These are phyloP conservation scores for Caenorhabditis remanei DNA, from an alignment of 1,140 invertebrate species.

Conservation along the genomic window DNA sequence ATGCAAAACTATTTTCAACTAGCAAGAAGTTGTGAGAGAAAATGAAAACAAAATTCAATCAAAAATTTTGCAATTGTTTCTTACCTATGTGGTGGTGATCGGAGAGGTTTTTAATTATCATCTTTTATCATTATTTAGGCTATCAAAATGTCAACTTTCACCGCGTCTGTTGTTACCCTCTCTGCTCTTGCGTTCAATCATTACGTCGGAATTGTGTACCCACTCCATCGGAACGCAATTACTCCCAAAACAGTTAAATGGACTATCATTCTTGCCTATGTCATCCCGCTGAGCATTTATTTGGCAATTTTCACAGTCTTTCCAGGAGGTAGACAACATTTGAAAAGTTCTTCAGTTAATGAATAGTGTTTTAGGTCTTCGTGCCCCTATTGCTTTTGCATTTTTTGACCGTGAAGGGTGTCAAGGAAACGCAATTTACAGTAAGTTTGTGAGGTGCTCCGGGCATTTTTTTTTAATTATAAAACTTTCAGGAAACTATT, in stretches of 20 bases:
- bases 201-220: constrained; percentile 72
- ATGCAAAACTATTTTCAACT: too few species aligned
- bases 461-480: constrained; percentile 55
- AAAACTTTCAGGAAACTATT: constrained; percentile 21
- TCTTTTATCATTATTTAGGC: too few species aligned
- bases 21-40: too few species aligned
- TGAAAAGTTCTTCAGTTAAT: constrained; percentile 61
- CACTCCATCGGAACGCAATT: constrained; percentile 59
- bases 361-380: constrained; percentile 67
- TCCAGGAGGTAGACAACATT: constrained; percentile 67
- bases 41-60: too few species aligned
- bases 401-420: constrained; percentile 71
- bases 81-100: too few species aligned
- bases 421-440: constrained; percentile 65
- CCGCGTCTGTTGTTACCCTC: constrained; percentile 72
- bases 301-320: constrained; percentile 66
- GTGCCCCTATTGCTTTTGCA: constrained; percentile 69
- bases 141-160: constrained; percentile 73
- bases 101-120: too few species aligned
- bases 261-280: constrained; percentile 46
- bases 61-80: too few species aligned
- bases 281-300: constrained; percentile 55
- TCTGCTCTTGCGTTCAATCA: constrained; percentile 71
- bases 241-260: background rate
- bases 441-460: constrained; percentile 61